A percentile compares a stretch with the other conserved stretches of the same genome.
Evolutionary conservation across 2,888 invertebrate species (phyloP).

Genomic region (Drosophila percnosoma): DNA sequence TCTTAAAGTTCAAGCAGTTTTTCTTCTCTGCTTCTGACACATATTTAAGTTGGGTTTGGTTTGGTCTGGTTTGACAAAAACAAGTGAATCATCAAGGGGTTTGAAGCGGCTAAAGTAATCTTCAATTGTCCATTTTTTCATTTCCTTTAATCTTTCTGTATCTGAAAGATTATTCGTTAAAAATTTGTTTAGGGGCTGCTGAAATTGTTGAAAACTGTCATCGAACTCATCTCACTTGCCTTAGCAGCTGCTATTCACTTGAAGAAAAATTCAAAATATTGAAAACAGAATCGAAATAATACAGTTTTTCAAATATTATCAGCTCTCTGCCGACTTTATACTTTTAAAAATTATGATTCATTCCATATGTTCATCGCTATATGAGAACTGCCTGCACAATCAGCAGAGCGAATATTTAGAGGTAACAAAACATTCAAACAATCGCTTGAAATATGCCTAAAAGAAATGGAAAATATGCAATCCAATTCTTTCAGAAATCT

Average conservation of each 20-base stretch:
- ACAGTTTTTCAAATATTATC: neutral
- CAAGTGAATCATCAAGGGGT: constrained; percentile 27
- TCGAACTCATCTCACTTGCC: neutral
- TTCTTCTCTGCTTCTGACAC: constrained; percentile 2
- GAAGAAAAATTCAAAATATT: neutral
- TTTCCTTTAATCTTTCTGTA: neutral
- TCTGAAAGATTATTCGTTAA: neutral
- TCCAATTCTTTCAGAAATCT: too few species aligned
- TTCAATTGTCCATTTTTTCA: neutral
- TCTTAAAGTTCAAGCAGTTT: constrained; percentile 14
- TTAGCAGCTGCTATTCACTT: neutral
- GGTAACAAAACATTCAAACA: neutral
- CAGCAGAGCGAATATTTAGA: neutral
- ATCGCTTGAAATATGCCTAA: neutral
- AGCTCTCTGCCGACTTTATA: neutral
- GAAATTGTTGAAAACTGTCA: neutral
- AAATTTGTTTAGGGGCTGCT: neutral
- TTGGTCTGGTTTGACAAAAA: constrained; percentile 19
- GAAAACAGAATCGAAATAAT: neutral
- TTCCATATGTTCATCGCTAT: neutral
- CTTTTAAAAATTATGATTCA: neutral
- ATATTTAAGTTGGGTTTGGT: constrained; percentile 3
- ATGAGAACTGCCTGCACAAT: neutral
- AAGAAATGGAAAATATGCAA: neutral
- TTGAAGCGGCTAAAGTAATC: neutral